Evolutionary conservation across 2,113 vertebrate species (phyloP).

Genomic region (Anguilla rostrata): DNA sequence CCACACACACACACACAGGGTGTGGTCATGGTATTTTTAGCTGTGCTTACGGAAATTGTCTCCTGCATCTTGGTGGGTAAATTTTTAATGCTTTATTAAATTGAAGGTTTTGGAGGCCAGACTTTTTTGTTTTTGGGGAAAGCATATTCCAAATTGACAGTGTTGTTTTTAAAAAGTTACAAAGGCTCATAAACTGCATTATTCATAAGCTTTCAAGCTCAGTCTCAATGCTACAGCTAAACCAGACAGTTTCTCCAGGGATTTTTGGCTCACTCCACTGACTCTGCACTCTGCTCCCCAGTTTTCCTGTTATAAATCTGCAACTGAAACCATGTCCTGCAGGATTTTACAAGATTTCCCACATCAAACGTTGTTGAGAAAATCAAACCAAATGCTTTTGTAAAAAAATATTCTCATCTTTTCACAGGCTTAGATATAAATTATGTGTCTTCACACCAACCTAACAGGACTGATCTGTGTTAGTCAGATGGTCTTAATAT

Average conservation of each 20-base stretch:
- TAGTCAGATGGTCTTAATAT: not conserved
- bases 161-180: not conserved
- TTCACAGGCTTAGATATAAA: not conserved
- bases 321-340: not conserved
- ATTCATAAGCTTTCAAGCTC: not conserved
- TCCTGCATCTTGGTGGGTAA: not conserved
- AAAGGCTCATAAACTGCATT: not conserved
- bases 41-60: not conserved
- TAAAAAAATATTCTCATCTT: not conserved
- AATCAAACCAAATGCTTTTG: not conserved
- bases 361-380: not conserved
- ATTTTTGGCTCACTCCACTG: not conserved
- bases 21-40: conserved; percentile 11
- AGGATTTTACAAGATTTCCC: not conserved
- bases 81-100: not conserved
- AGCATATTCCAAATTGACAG: not conserved
- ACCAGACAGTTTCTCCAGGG: not conserved
- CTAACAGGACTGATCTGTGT: not conserved
- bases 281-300: not conserved
- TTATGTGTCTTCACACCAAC: not conserved
- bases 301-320: not conserved
- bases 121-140: not conserved
- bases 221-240: not conserved
- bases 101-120: not conserved
- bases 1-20: not conserved